These are phyloP conservation scores for Dolichallabes microphthalmus DNA, from an alignment of 2,113 vertebrate species.

Conservation along the genomic window DNA sequence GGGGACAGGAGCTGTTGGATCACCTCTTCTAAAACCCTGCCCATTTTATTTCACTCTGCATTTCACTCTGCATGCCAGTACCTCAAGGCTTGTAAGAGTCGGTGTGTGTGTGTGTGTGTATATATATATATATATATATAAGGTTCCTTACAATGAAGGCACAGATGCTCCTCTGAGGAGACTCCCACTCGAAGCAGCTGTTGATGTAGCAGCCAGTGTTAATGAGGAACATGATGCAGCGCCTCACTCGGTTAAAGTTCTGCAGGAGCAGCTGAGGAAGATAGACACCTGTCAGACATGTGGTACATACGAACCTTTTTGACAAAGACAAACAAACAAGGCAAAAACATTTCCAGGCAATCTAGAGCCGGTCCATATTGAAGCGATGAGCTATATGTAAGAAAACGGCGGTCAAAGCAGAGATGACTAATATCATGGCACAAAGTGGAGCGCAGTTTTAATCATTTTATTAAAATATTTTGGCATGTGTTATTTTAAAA, in stretches of 20 bases:
- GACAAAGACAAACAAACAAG: neutral
- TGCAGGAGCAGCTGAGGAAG: conserved; percentile 83
- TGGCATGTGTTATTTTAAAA: neutral
- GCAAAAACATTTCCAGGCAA: neutral
- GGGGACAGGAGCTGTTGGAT: neutral
- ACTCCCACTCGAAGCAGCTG: conserved; percentile 99
- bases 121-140: conserved; percentile 9
- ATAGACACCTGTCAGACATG: conserved; percentile 16
- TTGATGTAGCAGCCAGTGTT: conserved; percentile 89
- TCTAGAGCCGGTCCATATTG: neutral
- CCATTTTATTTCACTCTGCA: neutral
- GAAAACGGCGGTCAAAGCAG: neutral
- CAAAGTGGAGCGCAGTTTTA: neutral
- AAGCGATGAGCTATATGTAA: neutral
- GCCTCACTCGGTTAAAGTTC: conserved; percentile 89
- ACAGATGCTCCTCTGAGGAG: conserved; percentile 93
- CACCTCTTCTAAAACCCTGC: conserved; percentile 18
- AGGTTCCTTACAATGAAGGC: conserved; percentile 87
- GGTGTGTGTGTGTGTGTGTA: conserved; percentile 28
- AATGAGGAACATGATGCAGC: conserved; percentile 88
- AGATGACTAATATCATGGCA: neutral
- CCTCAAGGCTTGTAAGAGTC: neutral
- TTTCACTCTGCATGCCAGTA: neutral
- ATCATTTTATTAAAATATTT: neutral
- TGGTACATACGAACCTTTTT: neutral